A percentile compares a stretch with the other conserved stretches of the same genome.
Evolutionary conservation across 2,888 invertebrate species (phyloP).

Genomic region (Orchesellides sinensis): DNA sequence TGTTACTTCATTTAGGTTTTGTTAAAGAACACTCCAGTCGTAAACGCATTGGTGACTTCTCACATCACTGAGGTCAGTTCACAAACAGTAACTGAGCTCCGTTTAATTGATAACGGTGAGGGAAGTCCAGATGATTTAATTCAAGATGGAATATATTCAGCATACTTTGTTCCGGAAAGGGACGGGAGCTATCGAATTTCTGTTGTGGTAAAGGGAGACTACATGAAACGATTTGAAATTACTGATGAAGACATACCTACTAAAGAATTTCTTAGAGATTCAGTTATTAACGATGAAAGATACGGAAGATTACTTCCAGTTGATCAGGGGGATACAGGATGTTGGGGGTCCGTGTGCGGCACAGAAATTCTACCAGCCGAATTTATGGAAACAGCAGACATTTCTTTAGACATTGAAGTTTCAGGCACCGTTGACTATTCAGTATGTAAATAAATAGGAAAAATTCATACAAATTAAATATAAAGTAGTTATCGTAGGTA

Average conservation of each 20-base stretch:
- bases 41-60: not conserved
- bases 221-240: not conserved
- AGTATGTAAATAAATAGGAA: constrained; percentile 2
- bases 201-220: not conserved
- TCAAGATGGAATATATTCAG: constrained; percentile 31
- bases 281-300: no score
- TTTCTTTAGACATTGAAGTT: not conserved
- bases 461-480: not conserved
- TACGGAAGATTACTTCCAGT: constrained; percentile 5
- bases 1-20: constrained; percentile 3
- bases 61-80: not conserved
- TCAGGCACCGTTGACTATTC: not conserved
- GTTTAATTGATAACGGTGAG: constrained; percentile 13
- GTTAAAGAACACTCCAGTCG: not conserved
- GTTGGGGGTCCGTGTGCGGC: constrained; percentile 8
- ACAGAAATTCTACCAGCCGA: not conserved
- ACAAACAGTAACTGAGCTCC: not conserved
- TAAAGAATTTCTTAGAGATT: not conserved
- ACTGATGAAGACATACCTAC: not conserved
- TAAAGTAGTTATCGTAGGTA: no score
- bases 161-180: constrained; percentile 10
- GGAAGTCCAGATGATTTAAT: not conserved
- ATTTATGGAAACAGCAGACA: not conserved
- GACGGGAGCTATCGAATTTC: constrained; percentile 24
- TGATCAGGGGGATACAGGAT: constrained; percentile 32